Evolutionary conservation across 2,113 vertebrate species (phyloP), one percentile per base, ranked within the genome.

Genomic region (Halcyon malimbica): DNA sequence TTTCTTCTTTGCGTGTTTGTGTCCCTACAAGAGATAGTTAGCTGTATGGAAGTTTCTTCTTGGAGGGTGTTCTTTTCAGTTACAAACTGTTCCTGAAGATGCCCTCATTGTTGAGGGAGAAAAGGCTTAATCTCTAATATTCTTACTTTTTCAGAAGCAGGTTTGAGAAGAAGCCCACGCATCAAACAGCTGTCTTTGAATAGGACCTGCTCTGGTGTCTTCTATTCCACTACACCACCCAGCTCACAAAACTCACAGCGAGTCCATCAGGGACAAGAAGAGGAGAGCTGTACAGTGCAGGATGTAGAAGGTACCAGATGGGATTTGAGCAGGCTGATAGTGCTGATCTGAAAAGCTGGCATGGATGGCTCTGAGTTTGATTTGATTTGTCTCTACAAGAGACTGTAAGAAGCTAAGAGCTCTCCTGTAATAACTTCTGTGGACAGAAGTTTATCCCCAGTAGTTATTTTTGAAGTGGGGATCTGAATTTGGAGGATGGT

Each of bases 121-220:
- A 81, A 69, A 73, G 11, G 33, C 60, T 74, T 68, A 60, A 10
- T 64, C 64, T 83, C 10, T 29, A 16, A 67, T 83, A 41, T 90
- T 48, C n/a, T 87, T 96, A 8, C 68, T 59, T 95, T 95, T 97
- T 60, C 79, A 97, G 96, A 98, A 54, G 53, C 88, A 97, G 98
- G 97, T 73, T 90, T 99, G 78, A 98, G 99, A 94, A 98, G 99
- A 93, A 99, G 99, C 67, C 99, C 99, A 48, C 98, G 99, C 78
- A 98, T 99, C 94, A 99, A 99, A 97, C 98, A 97, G 11, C 89
- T 98, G 39, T 88, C 94, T 23, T 51, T 99, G 62, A 97, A 96
- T 16, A 98, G 98, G 91, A 98, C 98, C 60, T 94, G 97, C 93
- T 99, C 99, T 21, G 98, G 83, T 65, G 97, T 96, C 44, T 99